Conservation (phyloP, 92 coral and sea anemone species). For the Parazoanthus atlanticus region DNA sequence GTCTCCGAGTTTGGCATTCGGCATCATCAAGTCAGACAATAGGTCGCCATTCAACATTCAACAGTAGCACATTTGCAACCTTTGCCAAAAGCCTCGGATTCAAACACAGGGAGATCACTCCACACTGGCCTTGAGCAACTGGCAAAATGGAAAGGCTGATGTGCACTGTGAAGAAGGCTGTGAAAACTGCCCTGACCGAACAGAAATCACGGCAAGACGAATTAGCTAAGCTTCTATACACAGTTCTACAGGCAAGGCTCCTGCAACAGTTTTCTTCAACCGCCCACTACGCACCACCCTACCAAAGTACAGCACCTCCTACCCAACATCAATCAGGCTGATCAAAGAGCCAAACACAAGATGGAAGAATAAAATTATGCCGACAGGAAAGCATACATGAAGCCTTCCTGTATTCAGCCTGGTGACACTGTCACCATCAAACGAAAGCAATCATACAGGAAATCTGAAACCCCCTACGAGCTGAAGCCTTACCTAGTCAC, state of each 20-base stretch:
- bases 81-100: conserved; percentile 31
- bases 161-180: conserved; percentile 30
- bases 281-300: background rate
- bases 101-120: conserved; percentile 16
- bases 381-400: conserved; percentile 54
- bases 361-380: conserved; percentile 70
- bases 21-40: too few relatives aligned
- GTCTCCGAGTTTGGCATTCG: background rate
- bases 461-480: conserved; percentile 54
- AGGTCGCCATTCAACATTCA: too few relatives aligned
- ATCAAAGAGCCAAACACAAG: conserved; percentile 52
- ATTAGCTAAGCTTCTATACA: conserved; percentile 6
- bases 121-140: conserved; percentile 29
- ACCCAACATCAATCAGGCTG: conserved; percentile 17
- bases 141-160: conserved; percentile 29
- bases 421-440: conserved; percentile 62
- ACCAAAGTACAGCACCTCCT: too few relatives aligned
- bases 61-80: background rate
- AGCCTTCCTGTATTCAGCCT: conserved; percentile 45
- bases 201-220: conserved; percentile 18
- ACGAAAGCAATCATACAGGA: conserved; percentile 40
- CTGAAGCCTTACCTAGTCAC: conserved; percentile 54
- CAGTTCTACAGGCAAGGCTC: conserved; percentile 24
- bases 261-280: conserved; percentile 28
- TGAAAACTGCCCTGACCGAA: conserved; percentile 12